These are phyloP conservation scores for Neoseiulus cucumeris DNA, from an alignment of 1,140 invertebrate species.

Conservation along the genomic window DNA sequence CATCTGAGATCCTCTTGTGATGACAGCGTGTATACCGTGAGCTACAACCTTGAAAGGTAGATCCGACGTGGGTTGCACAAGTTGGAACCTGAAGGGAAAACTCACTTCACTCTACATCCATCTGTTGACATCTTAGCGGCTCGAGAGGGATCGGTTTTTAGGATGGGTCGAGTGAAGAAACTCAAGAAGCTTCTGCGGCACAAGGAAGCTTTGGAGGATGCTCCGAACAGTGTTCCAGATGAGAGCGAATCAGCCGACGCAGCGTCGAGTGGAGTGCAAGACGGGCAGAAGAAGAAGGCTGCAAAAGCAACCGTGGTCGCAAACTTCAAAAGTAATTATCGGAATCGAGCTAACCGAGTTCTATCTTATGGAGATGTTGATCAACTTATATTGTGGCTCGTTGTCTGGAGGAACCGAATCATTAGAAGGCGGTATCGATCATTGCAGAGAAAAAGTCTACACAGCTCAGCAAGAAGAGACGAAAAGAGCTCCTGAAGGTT, in stretches of 20 bases:
- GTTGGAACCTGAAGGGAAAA: too few species aligned
- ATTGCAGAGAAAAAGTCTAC: background rate
- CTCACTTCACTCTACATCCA: too few species aligned
- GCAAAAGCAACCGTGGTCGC: background rate
- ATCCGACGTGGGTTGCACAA: too few species aligned
- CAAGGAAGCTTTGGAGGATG: background rate
- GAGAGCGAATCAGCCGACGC: background rate
- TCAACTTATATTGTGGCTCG: background rate
- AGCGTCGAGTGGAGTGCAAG: background rate
- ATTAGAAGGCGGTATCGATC: too few species aligned
- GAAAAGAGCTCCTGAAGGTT: constrained; percentile 63
- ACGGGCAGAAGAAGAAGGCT: background rate
- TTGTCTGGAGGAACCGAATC: too few species aligned
- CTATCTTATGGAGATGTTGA: background rate
- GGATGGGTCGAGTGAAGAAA: background rate
- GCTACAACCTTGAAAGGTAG: too few species aligned
- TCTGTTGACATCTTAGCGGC: too few species aligned
- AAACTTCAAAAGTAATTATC: background rate
- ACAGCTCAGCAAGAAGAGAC: constrained; percentile 43
- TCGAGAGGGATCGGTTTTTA: too few species aligned
- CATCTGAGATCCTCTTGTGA: too few species aligned
- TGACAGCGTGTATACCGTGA: too few species aligned
- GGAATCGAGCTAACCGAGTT: too few species aligned
- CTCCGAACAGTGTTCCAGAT: background rate
- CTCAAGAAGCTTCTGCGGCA: background rate